A percentile compares a stretch with the other conserved stretches of the same genome.
These are phyloP conservation scores for Gnathonemus longibarbis DNA, from an alignment of 2,113 vertebrate genomes.

Conservation along the genomic window DNA sequence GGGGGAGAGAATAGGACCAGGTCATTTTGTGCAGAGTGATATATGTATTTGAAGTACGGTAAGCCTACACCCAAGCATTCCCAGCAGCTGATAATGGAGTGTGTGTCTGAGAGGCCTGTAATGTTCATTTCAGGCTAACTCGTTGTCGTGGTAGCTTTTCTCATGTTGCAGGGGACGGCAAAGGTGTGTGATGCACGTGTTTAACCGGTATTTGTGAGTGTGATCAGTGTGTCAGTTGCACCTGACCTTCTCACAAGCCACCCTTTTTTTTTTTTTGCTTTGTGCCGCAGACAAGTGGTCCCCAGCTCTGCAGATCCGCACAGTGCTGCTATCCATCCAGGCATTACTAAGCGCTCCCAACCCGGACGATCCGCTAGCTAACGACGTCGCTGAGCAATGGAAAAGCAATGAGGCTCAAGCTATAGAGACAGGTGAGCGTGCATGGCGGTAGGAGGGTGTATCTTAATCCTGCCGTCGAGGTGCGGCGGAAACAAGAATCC, in stretches of 20 bases:
- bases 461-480: background rate
- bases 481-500: background rate
- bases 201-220: background rate
- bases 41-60: background rate
- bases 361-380: slow-evolving; percentile 96
- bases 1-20: background rate
- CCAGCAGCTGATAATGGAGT: background rate
- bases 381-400: slow-evolving; percentile 98
- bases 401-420: slow-evolving; percentile 97
- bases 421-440: slow-evolving; percentile 88
- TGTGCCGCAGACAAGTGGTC: slow-evolving; percentile 88
- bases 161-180: background rate
- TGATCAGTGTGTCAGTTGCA: background rate
- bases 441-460: background rate
- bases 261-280: background rate
- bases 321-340: slow-evolving; percentile 98
- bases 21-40: background rate
- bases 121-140: background rate
- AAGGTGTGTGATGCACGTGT: background rate
- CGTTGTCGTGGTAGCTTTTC: background rate
- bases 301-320: slow-evolving; percentile 96
- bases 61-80: background rate
- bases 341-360: slow-evolving; percentile 99
- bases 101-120: background rate
- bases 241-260: background rate